Evolutionary conservation across 1,140 invertebrate genomes (phyloP).

Genomic region (Mya arenaria): DNA sequence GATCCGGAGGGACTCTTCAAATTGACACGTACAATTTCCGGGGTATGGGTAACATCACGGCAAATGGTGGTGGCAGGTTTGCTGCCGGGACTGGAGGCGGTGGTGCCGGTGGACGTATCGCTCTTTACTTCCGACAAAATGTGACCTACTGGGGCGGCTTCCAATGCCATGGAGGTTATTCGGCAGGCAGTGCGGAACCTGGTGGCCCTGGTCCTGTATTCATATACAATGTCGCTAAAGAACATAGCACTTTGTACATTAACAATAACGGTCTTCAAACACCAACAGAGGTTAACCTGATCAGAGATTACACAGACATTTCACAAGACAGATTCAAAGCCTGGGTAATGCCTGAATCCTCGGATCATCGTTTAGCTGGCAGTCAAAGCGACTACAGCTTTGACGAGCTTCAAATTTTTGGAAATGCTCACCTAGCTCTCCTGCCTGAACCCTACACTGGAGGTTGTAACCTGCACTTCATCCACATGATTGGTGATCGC

Average conservation of each 20-base stretch:
- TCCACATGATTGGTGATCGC: constrained; percentile 74
- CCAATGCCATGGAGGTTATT: constrained; percentile 68
- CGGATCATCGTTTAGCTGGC: constrained; percentile 64
- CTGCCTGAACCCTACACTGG: constrained; percentile 57
- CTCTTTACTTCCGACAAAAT: constrained; percentile 68
- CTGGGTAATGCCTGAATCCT: constrained; percentile 68
- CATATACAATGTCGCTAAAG: constrained; percentile 64
- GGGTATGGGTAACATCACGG: constrained; percentile 70
- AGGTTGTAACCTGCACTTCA: constrained; percentile 66
- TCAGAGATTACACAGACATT: constrained; percentile 64
- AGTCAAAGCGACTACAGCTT: constrained; percentile 64
- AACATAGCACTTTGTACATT: constrained; percentile 67
- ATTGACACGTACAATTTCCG: constrained; percentile 63
- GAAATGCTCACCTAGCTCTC: constrained; percentile 71
- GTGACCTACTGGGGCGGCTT: constrained; percentile 70
- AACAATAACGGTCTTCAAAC: constrained; percentile 61
- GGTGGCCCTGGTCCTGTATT: constrained; percentile 71
- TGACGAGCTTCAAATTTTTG: constrained; percentile 73
- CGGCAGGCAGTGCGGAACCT: constrained; percentile 52
- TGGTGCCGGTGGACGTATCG: constrained; percentile 71
- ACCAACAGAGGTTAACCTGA: constrained; percentile 55
- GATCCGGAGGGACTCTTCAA: constrained; percentile 68
- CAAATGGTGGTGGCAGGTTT: constrained; percentile 69
- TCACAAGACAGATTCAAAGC: constrained; percentile 71
- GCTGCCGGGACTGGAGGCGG: constrained; percentile 63